Evolutionary conservation across 2,888 invertebrate genomes (phyloP).

Genomic region (Brassicogethes aeneus): DNA sequence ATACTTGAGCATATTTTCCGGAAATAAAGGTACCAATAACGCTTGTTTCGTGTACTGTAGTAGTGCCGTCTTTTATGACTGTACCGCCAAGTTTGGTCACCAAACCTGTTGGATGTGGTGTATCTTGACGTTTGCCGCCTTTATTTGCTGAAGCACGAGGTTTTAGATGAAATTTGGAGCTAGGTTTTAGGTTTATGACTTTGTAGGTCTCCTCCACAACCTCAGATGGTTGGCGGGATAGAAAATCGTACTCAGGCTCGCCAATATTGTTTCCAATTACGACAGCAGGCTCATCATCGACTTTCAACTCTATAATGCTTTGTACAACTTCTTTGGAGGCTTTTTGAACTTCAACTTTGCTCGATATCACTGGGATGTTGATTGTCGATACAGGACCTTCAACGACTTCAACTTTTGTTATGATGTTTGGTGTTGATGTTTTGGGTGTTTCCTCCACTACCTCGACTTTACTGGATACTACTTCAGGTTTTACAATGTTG

Average conservation of each 20-base stretch:
- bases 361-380: conserved; percentile 43
- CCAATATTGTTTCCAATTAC: conserved; percentile 62
- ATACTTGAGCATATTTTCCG: conserved; percentile 80
- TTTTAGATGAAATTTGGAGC: conserved; percentile 47
- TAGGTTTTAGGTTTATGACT: conserved; percentile 71
- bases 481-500: conserved; percentile 4
- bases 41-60: conserved; percentile 79
- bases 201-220: conserved; percentile 79
- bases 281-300: conserved; percentile 51
- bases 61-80: conserved; percentile 70
- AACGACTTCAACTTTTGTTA: conserved; percentile 38
- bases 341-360: conserved; percentile 43
- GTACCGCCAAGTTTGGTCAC: conserved; percentile 80
- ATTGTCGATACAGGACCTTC: conserved; percentile 17
- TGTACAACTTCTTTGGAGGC: conserved; percentile 29
- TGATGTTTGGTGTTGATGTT: conserved; percentile 23
- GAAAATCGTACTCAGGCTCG: conserved; percentile 76
- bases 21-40: conserved; percentile 84
- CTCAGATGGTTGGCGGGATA: conserved; percentile 77
- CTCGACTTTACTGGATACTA: conserved; percentile 33
- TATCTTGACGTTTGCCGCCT: conserved; percentile 41
- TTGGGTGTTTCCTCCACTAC: conserved; percentile 38
- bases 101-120: conserved; percentile 66
- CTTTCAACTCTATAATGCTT: conserved; percentile 26
- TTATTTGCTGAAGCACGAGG: conserved; percentile 38